phyloP scores from a whole-genome alignment of 1,140 invertebrate species.

The Rhopalosiphum padi region DNA sequence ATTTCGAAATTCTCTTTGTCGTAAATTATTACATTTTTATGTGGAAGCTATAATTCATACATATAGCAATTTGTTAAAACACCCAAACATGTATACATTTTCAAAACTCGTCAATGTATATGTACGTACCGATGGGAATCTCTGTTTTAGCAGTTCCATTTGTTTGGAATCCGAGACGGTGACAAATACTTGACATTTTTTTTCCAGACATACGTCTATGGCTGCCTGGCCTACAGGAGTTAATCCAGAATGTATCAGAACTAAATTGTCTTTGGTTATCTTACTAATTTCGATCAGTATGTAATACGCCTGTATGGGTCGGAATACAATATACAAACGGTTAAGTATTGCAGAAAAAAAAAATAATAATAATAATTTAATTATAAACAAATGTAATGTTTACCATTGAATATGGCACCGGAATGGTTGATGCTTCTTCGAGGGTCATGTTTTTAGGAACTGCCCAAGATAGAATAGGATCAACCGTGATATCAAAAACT shows the following conservation, averaged over 20 bases:
- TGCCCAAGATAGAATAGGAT: conserved; percentile 63
- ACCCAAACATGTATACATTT: neutral
- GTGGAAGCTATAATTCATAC: neutral
- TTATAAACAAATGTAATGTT: neutral
- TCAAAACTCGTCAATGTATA: neutral
- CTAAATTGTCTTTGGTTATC: conserved; percentile 62
- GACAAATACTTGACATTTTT: conserved; percentile 67
- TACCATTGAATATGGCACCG: conserved; percentile 63
- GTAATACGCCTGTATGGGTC: conserved; percentile 45
- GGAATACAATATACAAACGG: neutral
- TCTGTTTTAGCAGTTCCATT: neutral
- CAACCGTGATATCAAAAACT: conserved; percentile 37
- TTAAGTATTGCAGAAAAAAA: neutral
- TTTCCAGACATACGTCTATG: conserved; percentile 68
- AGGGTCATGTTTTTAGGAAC: conserved; percentile 68
- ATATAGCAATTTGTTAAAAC: neutral
- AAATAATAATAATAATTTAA: neutral
- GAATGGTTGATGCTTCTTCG: conserved; percentile 70
- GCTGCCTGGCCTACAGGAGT: conserved; percentile 73
- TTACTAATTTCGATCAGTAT: neutral
- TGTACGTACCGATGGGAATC: neutral
- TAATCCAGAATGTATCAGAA: conserved; percentile 69
- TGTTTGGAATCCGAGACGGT: conserved; percentile 63
- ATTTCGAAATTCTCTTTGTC: neutral
- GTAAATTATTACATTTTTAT: neutral